These are phyloP conservation scores for Mungos mungo DNA, from an alignment of 2,113 vertebrate genomes.

Conservation along the genomic window DNA sequence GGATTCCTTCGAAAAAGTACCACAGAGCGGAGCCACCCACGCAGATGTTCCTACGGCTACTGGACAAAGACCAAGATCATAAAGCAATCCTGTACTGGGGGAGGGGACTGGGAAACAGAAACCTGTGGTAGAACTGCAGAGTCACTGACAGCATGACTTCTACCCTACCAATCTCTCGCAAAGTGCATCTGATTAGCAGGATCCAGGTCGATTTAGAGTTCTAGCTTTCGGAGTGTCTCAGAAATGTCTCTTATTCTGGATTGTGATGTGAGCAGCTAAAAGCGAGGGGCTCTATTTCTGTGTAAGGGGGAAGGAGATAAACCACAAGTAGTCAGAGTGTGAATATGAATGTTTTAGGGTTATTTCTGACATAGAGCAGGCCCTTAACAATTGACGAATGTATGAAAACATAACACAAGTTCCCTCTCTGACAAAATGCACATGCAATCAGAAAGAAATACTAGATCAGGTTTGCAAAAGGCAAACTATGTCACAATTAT, in stretches of 20 bases:
- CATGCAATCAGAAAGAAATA: slow-evolving; percentile 23
- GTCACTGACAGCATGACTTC: neutral
- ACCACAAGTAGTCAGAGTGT: neutral
- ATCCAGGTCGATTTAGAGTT: neutral
- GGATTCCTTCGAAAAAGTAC: neutral
- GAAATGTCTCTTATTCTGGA: neutral
- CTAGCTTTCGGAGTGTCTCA: neutral
- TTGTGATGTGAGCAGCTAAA: neutral
- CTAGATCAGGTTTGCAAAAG: neutral
- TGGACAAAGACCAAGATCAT: neutral
- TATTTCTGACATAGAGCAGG: neutral
- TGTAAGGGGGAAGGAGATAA: neutral
- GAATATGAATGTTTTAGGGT: neutral
- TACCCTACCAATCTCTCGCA: neutral
- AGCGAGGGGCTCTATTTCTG: neutral
- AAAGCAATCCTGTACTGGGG: neutral
- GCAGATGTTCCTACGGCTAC: neutral
- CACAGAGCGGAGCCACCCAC: neutral
- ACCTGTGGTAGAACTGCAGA: neutral
- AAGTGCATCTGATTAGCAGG: neutral
- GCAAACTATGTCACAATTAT: neutral
- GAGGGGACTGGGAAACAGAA: neutral
- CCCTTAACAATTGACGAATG: neutral
- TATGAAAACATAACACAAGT: neutral
- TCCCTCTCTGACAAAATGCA: neutral